These are phyloP conservation scores for Coenobita brevimanus DNA, from an alignment of 1,140 invertebrate species.

Conservation along the genomic window DNA sequence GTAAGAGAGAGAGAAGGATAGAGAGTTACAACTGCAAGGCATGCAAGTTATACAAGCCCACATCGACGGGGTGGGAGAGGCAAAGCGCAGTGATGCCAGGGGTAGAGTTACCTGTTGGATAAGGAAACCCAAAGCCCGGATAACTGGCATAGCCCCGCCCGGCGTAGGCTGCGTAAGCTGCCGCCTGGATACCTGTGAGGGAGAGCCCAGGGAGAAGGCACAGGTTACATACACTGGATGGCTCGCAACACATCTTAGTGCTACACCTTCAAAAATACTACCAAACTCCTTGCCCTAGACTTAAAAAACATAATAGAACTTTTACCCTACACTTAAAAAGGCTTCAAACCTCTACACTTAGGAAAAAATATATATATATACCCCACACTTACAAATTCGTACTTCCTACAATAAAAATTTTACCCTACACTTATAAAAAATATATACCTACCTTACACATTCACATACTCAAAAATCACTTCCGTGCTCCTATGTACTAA, in stretches of 20 bases:
- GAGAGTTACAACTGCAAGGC: constrained; percentile 69
- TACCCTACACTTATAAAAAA: too few relatives aligned
- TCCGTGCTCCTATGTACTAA: too few relatives aligned
- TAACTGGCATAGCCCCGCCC: constrained; percentile 95
- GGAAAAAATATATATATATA: too few relatives aligned
- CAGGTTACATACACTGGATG: background rate
- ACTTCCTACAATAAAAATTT: too few relatives aligned
- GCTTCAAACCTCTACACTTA: too few relatives aligned
- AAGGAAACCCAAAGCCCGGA: constrained; percentile 96
- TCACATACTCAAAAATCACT: too few relatives aligned
- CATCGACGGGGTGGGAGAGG: constrained; percentile 79
- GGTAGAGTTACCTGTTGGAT: constrained; percentile 94
- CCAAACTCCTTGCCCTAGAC: too few relatives aligned
- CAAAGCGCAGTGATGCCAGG: constrained; percentile 78
- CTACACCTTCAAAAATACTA: background rate
- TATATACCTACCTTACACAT: too few relatives aligned
- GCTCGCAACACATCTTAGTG: background rate
- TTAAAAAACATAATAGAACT: too few relatives aligned
- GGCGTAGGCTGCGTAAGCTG: constrained; percentile 93
- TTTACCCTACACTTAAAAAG: too few relatives aligned
- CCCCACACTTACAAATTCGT: too few relatives aligned
- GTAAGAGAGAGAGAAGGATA: constrained; percentile 25
- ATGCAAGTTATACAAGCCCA: constrained; percentile 75
- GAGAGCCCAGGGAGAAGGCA: constrained; percentile 23
- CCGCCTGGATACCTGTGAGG: constrained; percentile 78